Evolutionary conservation across 2,113 vertebrate genomes (phyloP).

Genomic region (Pristiophorus japonicus): DNA sequence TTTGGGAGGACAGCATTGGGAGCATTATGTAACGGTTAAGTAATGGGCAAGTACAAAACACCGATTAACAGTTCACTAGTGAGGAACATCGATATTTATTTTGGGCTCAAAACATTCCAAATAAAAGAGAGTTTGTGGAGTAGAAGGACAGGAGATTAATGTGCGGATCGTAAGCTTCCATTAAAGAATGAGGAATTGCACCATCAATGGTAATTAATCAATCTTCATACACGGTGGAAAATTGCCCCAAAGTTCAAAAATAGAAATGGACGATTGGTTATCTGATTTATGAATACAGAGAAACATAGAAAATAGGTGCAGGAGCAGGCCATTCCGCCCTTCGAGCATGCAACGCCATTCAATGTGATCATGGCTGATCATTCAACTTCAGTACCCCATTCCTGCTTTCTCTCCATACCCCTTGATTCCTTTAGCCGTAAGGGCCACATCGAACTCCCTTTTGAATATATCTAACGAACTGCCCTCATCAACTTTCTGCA

Average conservation of each 20-base stretch:
- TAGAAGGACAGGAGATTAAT: background rate
- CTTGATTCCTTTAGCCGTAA: too few relatives aligned
- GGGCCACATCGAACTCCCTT: too few relatives aligned
- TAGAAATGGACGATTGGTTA: background rate
- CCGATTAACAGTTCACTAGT: background rate
- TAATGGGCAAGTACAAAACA: background rate
- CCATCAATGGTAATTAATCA: background rate
- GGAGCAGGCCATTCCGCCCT: too few relatives aligned
- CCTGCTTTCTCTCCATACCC: too few relatives aligned
- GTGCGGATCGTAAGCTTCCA: background rate
- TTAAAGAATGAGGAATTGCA: background rate
- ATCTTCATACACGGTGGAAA: background rate
- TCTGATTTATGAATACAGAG: too few relatives aligned
- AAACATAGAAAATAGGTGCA: too few relatives aligned
- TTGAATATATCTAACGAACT: too few relatives aligned
- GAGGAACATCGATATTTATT: background rate
- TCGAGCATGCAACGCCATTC: too few relatives aligned
- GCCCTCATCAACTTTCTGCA: too few relatives aligned
- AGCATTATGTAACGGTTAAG: background rate
- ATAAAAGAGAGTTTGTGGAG: background rate
- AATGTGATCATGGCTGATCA: too few relatives aligned
- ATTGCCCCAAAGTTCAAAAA: background rate
- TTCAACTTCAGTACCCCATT: too few relatives aligned
- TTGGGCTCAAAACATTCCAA: background rate
- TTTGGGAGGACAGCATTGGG: background rate